Conservation (phyloP, 2,888 invertebrate species). For the Leptinotarsa haldemani region DNA sequence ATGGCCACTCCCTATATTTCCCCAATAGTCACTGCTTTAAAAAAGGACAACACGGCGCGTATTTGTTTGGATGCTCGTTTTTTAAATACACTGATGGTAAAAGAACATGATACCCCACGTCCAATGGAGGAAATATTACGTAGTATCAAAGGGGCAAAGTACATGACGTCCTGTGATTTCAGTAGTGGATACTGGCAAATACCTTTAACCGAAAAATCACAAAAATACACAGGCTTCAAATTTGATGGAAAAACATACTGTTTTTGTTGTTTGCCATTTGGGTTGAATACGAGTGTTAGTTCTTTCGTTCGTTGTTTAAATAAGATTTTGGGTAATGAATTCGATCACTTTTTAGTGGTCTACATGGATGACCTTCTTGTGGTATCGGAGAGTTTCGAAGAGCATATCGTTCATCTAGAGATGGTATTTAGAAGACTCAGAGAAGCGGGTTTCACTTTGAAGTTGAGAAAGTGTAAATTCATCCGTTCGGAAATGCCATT, state of each 20-base stretch:
- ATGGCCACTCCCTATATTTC: constrained; percentile 21
- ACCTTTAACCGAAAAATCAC: constrained; percentile 2
- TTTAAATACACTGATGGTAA: constrained; percentile 20
- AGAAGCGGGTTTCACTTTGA: too few relatives aligned
- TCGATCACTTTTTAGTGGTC: too few relatives aligned
- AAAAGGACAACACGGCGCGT: constrained; percentile 21
- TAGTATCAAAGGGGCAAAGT: not conserved
- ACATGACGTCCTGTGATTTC: not conserved
- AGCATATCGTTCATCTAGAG: too few relatives aligned
- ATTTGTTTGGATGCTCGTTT: constrained; percentile 16
- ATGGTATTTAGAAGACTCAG: too few relatives aligned
- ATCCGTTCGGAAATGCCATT: too few relatives aligned
- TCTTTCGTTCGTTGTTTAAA: too few relatives aligned
- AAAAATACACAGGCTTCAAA: constrained; percentile 15
- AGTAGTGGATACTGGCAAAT: not conserved
- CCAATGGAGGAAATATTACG: too few relatives aligned
- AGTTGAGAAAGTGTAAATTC: too few relatives aligned
- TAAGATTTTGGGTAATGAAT: too few relatives aligned
- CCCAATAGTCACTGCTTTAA: constrained; percentile 23
- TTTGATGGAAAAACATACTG: constrained; percentile 10
- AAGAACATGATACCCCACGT: constrained; percentile 12
- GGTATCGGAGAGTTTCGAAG: not conserved
- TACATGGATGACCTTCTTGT: not conserved
- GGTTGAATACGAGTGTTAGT: too few relatives aligned
- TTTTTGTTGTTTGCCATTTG: not conserved